Evolutionary conservation across 2,113 vertebrate species (phyloP), one percentile per base, ranked within the genome.

Genomic region (Corvus moneduloides): DNA sequence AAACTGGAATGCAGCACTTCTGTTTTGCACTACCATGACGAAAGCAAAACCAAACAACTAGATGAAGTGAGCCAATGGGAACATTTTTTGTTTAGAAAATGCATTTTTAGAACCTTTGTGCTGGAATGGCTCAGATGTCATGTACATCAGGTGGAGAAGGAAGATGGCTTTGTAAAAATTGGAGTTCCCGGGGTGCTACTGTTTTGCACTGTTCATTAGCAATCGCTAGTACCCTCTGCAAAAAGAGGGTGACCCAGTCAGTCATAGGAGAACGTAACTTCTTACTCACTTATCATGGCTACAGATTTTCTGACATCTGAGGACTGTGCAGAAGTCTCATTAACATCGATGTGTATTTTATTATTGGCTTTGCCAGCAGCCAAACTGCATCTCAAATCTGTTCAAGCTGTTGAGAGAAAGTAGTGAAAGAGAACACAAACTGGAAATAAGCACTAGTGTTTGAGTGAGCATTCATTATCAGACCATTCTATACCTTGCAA

Each of bases 131-230:
- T 93, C 20, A 66, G 18, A 24, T 72, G 33, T 32, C n/a, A 26
- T 0, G 0, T 56, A 16, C 9, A 39, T 30, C 26, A 48, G 37
- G 5, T 67, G 13, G 28, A 69, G 16, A 77, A 77, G n/a, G 46
- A 68, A 51, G 3, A 7, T 3, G 51, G 24, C 24, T 23, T 66
- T 62, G 10, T 80, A 74, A 23, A 75, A 85, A 56, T 17, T 17
- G 1, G 48, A 52, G 22, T 78, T 49, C 20, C 32, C n/a, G 15
- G 17, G 71, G 13, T 1, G 1, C 71, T 88, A 30, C 35, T 61
- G 35, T 27, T 83, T 30, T 48, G 12, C 5, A 1, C 21, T 1
- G 1, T 63, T 90, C 24, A 3, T 71, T 68, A 39, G 30, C 41
- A 33, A 18, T 49, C 35, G 17, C 41, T 64, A 11, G 3, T 49